phyloP scores from a whole-genome alignment of 2,888 invertebrate species.

The Villa cingulata region DNA sequence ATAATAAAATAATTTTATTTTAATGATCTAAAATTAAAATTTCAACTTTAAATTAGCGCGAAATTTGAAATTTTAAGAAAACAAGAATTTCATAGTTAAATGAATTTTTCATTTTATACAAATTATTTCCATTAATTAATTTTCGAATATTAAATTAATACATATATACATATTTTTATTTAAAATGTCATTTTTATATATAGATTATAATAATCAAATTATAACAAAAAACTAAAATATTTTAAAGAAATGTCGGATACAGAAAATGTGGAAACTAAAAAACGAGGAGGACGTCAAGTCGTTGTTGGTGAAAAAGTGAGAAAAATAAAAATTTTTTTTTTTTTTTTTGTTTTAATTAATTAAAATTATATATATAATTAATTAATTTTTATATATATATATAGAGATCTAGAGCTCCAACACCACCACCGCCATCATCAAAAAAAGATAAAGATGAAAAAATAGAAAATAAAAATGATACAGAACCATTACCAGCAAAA shows the following conservation, averaged over 20 bases:
- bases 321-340: not conserved
- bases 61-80: no score
- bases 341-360: not conserved
- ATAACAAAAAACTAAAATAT: no score
- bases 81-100: no score
- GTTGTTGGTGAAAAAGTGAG: conserved; percentile 14
- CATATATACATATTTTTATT: no score
- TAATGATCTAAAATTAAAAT: no score
- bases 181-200: no score
- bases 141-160: no score
- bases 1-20: no score
- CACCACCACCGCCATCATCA: conserved; percentile 34
- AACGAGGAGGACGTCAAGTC: conserved; percentile 17
- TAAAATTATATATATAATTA: not conserved
- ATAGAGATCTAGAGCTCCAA: conserved; percentile 36
- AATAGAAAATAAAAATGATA: conserved; percentile 43
- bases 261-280: conserved; percentile 19
- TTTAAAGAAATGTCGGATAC: conserved; percentile 18
- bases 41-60: no score
- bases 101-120: no score
- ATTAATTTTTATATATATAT: not conserved
- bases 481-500: conserved; percentile 39
- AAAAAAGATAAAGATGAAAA: conserved; percentile 38
- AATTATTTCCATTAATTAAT: no score
- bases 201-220: no score